Evolutionary conservation across 2,113 vertebrate species (phyloP), one percentile per base, ranked within the genome.

Genomic region (Lophochroa leadbeateri): DNA sequence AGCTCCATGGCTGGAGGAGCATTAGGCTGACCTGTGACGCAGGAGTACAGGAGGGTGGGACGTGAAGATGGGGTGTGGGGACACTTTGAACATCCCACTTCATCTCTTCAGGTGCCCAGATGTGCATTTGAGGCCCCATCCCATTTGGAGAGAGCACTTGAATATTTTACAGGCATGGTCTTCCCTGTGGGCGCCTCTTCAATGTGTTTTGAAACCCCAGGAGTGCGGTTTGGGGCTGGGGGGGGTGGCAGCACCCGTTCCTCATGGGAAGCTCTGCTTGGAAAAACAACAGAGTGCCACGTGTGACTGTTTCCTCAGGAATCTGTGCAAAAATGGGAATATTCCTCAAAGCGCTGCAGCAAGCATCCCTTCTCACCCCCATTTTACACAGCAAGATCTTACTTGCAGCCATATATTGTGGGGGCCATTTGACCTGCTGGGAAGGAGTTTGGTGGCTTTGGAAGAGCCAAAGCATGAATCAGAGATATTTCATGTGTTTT

Each of bases 291-390:
- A 2, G 1, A 1, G 15, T 4, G 5, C n/a, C 17, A 16, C 52
- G 67, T 49, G 37, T 14, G 88, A 74, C 91, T 74, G 27, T 65
- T 81, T 13, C 50, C 13, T 74, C 41, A 39, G 70, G 93, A 88
- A 68, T 76, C 74, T 29, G 11, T 33, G 69, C 78, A 78, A 65
- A 76, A 94, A 47, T 18, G 77, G 64, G 89, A 93, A 49, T 82
- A 47, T 94, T 91, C 91, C 93, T 95, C 88, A 86, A 49, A 85
- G 92, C 6, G 15, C 64, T 63, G 75, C 80, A 82, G 90, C 82
- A 69, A 44, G 17, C 65, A 13, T 65, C 58, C 46, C 71, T 49
- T 50, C 58, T 63, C 47, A 3, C 25, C 41, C 70, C n/a, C 4
- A 0, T 72, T 72, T 3, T 25, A 19, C 3, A 1, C 57, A 58